phyloP scores from a whole-genome alignment of 2,888 invertebrate species.

The Psylliodes chrysocephalus region DNA sequence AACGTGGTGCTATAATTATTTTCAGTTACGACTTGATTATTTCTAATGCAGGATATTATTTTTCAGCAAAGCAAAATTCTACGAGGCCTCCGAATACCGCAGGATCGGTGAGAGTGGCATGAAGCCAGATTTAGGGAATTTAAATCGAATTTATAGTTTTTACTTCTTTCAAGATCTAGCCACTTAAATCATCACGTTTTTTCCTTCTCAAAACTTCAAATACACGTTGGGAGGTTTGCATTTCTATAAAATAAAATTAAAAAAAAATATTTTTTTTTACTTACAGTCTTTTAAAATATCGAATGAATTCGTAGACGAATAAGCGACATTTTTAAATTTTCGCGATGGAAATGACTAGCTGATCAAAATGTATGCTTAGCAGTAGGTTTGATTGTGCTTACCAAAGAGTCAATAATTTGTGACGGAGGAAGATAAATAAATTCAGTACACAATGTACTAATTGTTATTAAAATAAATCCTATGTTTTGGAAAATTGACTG shows the following conservation, averaged over 20 bases:
- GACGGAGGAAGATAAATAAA: neutral
- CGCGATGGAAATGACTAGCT: conserved; percentile 8
- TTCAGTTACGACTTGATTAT: neutral
- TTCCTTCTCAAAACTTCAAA: conserved; percentile 42
- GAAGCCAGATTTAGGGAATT: conserved; percentile 29
- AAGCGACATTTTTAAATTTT: conserved; percentile 2
- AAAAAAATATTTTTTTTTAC: neutral
- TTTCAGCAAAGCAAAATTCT: conserved; percentile 83
- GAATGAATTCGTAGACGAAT: conserved; percentile 9
- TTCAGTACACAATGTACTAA: conserved; percentile 8
- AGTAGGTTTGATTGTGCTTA: conserved; percentile 11
- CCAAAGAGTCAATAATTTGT: conserved; percentile 8
- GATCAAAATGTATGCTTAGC: conserved; percentile 13
- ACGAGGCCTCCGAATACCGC: conserved; percentile 78
- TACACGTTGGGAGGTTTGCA: conserved; percentile 50
- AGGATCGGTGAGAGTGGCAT: conserved; percentile 71
- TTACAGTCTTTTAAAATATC: neutral
- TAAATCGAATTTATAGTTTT: conserved; percentile 40
- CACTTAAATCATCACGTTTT: conserved; percentile 57
- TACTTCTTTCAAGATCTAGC: conserved; percentile 36
- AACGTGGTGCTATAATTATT: too few relatives aligned
- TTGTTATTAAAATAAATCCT: conserved; percentile 13
- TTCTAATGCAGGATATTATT: conserved; percentile 46
- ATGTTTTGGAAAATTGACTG: neutral
- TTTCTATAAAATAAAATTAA: too few relatives aligned